Conservation (phyloP, 2,113 vertebrate species). For the Cyanocitta stelleri region DNA sequence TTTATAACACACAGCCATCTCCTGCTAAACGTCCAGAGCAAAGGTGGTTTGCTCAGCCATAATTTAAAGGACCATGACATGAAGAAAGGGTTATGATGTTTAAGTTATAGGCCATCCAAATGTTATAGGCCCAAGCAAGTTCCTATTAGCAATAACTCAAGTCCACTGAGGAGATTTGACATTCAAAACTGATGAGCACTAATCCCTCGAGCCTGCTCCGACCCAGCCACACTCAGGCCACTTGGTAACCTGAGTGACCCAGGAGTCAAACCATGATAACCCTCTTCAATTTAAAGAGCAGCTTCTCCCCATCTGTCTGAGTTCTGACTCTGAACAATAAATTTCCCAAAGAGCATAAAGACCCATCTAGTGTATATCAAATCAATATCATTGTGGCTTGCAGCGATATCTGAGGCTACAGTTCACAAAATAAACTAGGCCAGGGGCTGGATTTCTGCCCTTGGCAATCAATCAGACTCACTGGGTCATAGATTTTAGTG, state of each 20-base stretch:
- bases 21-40: slow-evolving; percentile 53
- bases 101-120: slow-evolving; percentile 82
- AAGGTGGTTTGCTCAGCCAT: slow-evolving; percentile 67
- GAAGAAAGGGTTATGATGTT: slow-evolving; percentile 77
- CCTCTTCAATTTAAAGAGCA: slow-evolving; percentile 81
- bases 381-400: slow-evolving; percentile 82
- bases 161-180: slow-evolving; percentile 74
- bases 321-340: slow-evolving; percentile 80
- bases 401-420: slow-evolving; percentile 80
- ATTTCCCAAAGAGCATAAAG: slow-evolving; percentile 83
- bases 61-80: slow-evolving; percentile 72
- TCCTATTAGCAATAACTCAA: slow-evolving; percentile 84
- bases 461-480: slow-evolving; percentile 82
- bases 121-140: slow-evolving; percentile 75
- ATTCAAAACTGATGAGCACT: slow-evolving; percentile 81
- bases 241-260: slow-evolving; percentile 76
- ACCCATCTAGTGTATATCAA: slow-evolving; percentile 85
- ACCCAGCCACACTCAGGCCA: slow-evolving; percentile 76
- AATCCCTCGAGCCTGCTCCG: slow-evolving; percentile 70
- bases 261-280: slow-evolving; percentile 79
- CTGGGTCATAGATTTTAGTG: slow-evolving; percentile 83
- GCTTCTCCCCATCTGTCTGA: slow-evolving; percentile 73
- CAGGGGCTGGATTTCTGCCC: slow-evolving; percentile 81
- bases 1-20: neutral
- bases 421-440: slow-evolving; percentile 85